phyloP scores from a whole-genome alignment of 2,797 vertebrate species.

The Onychomys torridus region DNA sequence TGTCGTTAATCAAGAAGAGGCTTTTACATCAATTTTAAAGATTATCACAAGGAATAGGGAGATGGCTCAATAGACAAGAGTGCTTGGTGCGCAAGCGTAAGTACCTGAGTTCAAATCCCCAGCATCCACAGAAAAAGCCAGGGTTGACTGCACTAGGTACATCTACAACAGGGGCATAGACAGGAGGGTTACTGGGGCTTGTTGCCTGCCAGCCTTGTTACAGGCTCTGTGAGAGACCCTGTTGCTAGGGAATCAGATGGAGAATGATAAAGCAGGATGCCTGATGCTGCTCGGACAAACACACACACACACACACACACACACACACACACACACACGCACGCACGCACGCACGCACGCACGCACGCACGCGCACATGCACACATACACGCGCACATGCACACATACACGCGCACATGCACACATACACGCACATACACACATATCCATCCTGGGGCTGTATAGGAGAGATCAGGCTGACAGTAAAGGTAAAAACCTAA shows the following conservation, averaged over 20 bases:
- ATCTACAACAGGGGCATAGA: neutral
- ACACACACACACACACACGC: no score
- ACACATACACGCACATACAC: no score
- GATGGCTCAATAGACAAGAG: neutral
- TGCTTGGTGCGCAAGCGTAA: neutral
- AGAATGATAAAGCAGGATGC: neutral
- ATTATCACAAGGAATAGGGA: neutral
- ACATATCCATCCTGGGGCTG: neutral
- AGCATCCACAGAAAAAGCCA: neutral
- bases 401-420: no score
- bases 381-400: no score
- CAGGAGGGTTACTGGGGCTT: neutral
- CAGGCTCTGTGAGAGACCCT: neutral
- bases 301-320: neutral
- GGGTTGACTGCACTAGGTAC: neutral
- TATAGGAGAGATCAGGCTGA: neutral
- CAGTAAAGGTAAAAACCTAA: neutral
- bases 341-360: no score
- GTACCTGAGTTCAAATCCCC: neutral
- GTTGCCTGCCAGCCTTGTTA: neutral
- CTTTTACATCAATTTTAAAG: neutral
- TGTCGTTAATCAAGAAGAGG: neutral
- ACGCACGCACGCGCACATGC: no score
- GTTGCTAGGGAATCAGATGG: neutral
- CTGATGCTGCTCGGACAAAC: neutral